A percentile compares a stretch with the other conserved stretches of the same genome.
These are phyloP conservation scores for Lithophane socia DNA, from an alignment of 2,888 invertebrate species.

Conservation along the genomic window DNA sequence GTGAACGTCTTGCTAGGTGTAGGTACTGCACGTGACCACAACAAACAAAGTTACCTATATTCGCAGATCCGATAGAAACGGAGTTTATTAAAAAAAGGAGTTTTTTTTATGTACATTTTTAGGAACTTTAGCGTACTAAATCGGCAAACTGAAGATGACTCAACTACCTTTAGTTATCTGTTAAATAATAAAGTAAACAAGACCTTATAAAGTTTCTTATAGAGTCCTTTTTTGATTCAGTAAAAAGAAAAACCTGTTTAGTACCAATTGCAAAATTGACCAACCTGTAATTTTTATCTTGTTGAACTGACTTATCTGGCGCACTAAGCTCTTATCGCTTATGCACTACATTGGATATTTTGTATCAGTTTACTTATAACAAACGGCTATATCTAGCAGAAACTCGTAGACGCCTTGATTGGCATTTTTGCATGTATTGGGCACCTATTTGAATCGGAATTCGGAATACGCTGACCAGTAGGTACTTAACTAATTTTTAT, in stretches of 20 bases:
- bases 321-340: slow-evolving; percentile 30
- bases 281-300: slow-evolving; percentile 30
- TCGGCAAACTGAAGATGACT: slow-evolving; percentile 9
- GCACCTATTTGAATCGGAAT: neutral
- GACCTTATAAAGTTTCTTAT: neutral
- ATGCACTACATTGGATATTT: slow-evolving; percentile 33
- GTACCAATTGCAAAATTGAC: slow-evolving; percentile 10
- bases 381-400: neutral
- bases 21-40: slow-evolving; percentile 74
- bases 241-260: neutral
- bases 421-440: neutral
- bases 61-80: neutral
- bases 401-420: neutral
- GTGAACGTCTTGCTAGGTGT: slow-evolving; percentile 50
- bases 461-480: neutral
- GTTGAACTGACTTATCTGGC: slow-evolving; percentile 21
- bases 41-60: slow-evolving; percentile 65
- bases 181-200: slow-evolving; percentile 18
- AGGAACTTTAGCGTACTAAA: neutral
- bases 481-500: neutral
- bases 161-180: neutral
- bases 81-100: too few species aligned
- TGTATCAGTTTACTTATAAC: neutral
- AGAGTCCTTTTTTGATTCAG: slow-evolving; percentile 11
- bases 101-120: neutral